These are phyloP conservation scores for Polyergus mexicanus DNA, from an alignment of 1,140 invertebrate species.

Conservation along the genomic window DNA sequence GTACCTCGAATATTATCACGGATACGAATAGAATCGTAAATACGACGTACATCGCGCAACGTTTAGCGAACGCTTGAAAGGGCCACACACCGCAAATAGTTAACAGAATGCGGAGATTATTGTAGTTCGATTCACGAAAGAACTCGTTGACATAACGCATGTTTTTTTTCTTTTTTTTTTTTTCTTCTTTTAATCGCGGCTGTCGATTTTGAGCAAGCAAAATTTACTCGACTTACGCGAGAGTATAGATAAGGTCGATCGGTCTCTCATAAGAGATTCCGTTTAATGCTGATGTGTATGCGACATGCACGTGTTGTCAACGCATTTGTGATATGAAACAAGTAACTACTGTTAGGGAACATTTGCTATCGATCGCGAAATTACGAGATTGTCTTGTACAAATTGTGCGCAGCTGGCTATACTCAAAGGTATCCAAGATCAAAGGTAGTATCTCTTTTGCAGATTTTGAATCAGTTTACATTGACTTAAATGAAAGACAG, in stretches of 20 bases:
- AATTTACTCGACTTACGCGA: not conserved
- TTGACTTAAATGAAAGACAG: no score
- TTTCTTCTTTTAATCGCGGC: not conserved
- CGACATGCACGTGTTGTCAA: not conserved
- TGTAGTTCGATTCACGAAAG: constrained; percentile 29
- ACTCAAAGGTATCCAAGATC: not conserved
- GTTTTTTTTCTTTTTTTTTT: no score
- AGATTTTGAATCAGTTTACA: not conserved
- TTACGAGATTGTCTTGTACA: not conserved
- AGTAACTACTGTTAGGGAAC: not conserved
- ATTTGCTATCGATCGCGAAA: constrained; percentile 12
- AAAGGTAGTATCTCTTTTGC: not conserved
- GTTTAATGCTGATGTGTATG: constrained; percentile 6
- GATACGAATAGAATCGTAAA: not conserved
- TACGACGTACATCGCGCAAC: not conserved
- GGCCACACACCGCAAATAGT: not conserved
- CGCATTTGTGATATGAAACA: not conserved
- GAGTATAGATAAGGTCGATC: not conserved
- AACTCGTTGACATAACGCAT: constrained; percentile 19
- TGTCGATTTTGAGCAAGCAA: not conserved
- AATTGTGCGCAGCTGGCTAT: not conserved
- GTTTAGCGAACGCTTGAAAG: not conserved
- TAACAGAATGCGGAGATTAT: constrained; percentile 8
- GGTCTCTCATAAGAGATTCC: constrained; percentile 22
- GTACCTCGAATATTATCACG: constrained; percentile 6